phyloP scores from a whole-genome alignment of 2,113 vertebrate species.

The Corythaixoides concolor region DNA sequence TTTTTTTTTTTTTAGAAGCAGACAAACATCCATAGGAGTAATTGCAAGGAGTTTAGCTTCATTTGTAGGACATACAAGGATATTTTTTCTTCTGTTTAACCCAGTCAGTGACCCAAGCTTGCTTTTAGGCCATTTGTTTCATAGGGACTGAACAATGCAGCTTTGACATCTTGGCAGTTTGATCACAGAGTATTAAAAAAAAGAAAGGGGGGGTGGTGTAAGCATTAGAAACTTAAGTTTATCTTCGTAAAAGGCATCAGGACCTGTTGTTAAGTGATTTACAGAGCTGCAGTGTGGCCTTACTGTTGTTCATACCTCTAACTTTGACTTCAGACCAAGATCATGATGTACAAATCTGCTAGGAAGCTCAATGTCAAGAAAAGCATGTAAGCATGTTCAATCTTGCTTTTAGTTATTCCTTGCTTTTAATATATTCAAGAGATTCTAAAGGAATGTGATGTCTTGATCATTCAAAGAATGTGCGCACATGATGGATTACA shows the following conservation, averaged over 20 bases:
- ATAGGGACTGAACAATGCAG: not conserved
- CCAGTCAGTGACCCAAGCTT: not conserved
- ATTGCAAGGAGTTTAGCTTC: not conserved
- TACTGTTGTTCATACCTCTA: not conserved
- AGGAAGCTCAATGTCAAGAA: not conserved
- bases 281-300: not conserved
- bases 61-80: not conserved
- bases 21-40: not conserved
- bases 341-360: not conserved
- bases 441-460: not conserved
- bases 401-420: not conserved
- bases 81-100: not conserved
- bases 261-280: not conserved
- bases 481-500: not conserved
- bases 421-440: not conserved
- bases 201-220: no score
- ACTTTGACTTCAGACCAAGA: not conserved
- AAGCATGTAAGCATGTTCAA: not conserved
- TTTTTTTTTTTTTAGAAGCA: not conserved
- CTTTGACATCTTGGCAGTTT: not conserved
- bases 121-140: not conserved
- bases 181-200: not conserved
- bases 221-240: not conserved
- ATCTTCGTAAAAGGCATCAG: not conserved
- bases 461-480: not conserved